Evolutionary conservation across 1,140 invertebrate species (phyloP).

Genomic region (Drosophila chauvacae): DNA sequence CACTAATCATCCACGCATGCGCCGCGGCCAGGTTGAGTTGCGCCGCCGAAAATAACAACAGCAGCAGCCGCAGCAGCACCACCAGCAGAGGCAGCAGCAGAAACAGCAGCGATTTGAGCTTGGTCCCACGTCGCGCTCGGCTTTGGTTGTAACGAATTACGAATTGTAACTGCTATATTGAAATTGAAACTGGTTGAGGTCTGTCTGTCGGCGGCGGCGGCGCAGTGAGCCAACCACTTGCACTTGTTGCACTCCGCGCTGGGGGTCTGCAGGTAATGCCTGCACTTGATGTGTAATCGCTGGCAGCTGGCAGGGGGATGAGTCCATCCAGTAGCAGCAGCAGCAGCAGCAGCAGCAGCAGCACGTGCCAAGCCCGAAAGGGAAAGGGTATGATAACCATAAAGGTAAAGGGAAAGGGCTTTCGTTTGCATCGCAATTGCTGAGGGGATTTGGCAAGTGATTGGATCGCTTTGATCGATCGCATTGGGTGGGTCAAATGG

Average conservation of each 20-base stretch:
- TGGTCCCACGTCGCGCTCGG: slow-evolving; percentile 39
- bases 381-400: neutral
- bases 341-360: neutral
- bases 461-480: slow-evolving; percentile 14
- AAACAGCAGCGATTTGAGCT: slow-evolving; percentile 12
- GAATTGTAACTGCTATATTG: slow-evolving; percentile 67
- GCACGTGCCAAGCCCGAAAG: neutral
- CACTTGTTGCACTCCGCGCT: slow-evolving; percentile 39
- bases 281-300: slow-evolving; percentile 13
- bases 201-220: slow-evolving; percentile 31
- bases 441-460: slow-evolving; percentile 1
- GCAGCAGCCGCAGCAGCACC: slow-evolving; percentile 1
- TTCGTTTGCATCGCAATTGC: slow-evolving; percentile 16
- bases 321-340: neutral
- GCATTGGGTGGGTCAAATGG: slow-evolving; percentile 36
- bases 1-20: slow-evolving; percentile 79
- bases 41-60: slow-evolving; percentile 47
- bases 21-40: slow-evolving; percentile 52
- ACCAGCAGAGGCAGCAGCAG: slow-evolving; percentile 30
- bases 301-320: neutral
- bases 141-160: slow-evolving; percentile 74
- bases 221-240: slow-evolving; percentile 38
- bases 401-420: slow-evolving; percentile 9
- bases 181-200: slow-evolving; percentile 80
- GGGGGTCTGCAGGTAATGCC: slow-evolving; percentile 5